Conservation (phyloP, 1,140 invertebrate genomes). For the Hypothenemus hampei region DNA sequence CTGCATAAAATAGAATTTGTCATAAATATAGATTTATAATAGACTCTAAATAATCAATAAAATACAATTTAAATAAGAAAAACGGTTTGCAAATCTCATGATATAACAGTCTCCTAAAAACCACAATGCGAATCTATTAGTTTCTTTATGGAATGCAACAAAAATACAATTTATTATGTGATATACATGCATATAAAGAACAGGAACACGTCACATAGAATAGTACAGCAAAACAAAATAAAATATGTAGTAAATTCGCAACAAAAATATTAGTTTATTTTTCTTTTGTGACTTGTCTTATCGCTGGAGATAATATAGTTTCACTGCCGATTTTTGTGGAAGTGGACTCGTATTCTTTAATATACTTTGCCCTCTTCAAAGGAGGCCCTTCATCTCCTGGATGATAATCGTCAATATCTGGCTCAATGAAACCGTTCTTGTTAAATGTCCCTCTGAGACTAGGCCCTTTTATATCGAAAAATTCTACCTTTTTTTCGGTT, state of each 20-base stretch:
- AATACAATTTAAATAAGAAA: background rate
- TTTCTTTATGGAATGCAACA: constrained; percentile 26
- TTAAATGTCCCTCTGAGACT: constrained; percentile 28
- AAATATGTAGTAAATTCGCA: background rate
- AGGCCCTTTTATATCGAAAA: constrained; percentile 6
- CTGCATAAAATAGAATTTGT: no score
- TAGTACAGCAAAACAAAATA: constrained; percentile 8
- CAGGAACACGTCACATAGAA: constrained; percentile 19
- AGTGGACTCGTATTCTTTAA: constrained; percentile 6
- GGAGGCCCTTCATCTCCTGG: constrained; percentile 31
- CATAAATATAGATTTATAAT: background rate
- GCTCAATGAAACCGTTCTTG: constrained; percentile 39
- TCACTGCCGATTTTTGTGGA: constrained; percentile 6
- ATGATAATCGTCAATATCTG: constrained; percentile 38
- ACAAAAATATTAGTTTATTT: constrained; percentile 1
- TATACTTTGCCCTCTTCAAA: constrained; percentile 26
- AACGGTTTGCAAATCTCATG: background rate
- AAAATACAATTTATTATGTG: constrained; percentile 15
- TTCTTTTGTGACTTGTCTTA: constrained; percentile 18
- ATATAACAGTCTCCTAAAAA: background rate
- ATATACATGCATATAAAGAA: constrained; percentile 22
- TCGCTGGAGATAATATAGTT: constrained; percentile 9
- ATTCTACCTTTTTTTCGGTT: constrained; percentile 25
- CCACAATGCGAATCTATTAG: background rate
- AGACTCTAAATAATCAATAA: background rate